Evolutionary conservation across 2,797 vertebrate genomes (phyloP), one percentile per base, ranked within the genome.

Genomic region (Mormyrops attenuatus): DNA sequence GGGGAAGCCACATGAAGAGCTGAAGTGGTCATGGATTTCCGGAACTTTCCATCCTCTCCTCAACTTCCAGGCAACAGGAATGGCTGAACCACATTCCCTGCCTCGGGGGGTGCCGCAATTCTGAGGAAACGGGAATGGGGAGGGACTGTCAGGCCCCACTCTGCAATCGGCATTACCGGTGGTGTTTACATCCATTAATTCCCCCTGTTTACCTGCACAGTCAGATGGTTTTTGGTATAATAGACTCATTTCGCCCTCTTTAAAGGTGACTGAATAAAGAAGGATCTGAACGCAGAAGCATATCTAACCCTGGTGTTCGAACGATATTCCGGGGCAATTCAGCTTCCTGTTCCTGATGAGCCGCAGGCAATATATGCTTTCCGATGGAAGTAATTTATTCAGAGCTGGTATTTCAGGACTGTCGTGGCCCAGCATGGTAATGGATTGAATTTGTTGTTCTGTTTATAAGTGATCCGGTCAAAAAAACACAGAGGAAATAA

Each of bases 291-390:
- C 4, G 5, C 20, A 15, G 60, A 3, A 55, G 69, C 30, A n/a
- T 26, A 30, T 49, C 34, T 8, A 44, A 80, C 34, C 73, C 38
- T 20, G 34, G 1, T 66, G 57, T 66, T 47, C 38, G n/a, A 49
- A n/a, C 17, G 47, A 41, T 60, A 85, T 85, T 60, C 80, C 44
- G 44, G 11, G 53, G 55, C 55, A 85, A 26, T 15, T 89, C 84
- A 47, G 55, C 20, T 85, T 89, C 82, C 44, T 66, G 57, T 38
- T 85, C 60, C 82, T 69, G 82, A 86, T 2, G 26, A 52, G 52
- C 88, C 85, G 82, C 11, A 66, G 88, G 88, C 82, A 86, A 34
- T 85, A 50, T 85, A 38, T 11, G 44, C 41, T 52, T 85, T 69
- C 9, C 15, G 3, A 38, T 26, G 22, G 11, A 50, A 85, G 47